Evolutionary conservation across 1,140 invertebrate genomes (phyloP).

Genomic region (Vanessa atalanta): DNA sequence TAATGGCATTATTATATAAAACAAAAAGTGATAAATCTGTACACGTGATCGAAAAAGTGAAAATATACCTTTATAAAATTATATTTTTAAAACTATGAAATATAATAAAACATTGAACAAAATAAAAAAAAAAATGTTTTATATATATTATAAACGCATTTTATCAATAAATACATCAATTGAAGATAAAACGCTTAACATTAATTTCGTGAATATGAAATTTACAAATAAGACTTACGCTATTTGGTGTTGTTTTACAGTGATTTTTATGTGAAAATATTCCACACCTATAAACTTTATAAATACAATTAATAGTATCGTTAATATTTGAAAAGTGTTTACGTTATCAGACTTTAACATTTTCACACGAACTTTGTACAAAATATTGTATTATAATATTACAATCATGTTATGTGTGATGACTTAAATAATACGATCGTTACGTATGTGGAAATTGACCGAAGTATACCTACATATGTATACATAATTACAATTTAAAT

Average conservation of each 20-base stretch:
- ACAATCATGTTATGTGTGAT: constrained; percentile 20
- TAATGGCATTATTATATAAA: background rate
- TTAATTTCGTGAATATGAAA: constrained; percentile 46
- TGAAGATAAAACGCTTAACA: constrained; percentile 19
- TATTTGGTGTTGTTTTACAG: constrained; percentile 77
- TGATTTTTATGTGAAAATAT: constrained; percentile 53
- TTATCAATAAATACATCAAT: constrained; percentile 17
- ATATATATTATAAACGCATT: background rate
- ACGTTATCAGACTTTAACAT: constrained; percentile 70
- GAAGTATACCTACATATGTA: constrained; percentile 42
- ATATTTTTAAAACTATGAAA: background rate
- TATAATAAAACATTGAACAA: background rate
- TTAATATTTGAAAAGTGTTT: constrained; percentile 53
- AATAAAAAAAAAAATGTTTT: background rate
- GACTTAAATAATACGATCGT: constrained; percentile 41
- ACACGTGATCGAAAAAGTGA: background rate
- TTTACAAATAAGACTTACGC: constrained; percentile 55
- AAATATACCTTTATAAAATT: background rate
- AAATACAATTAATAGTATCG: constrained; percentile 57
- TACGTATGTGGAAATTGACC: constrained; percentile 76
- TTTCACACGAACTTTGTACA: constrained; percentile 69
- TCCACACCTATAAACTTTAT: constrained; percentile 59
- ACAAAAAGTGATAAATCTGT: background rate
- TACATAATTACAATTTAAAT: constrained; percentile 31
- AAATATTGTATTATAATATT: constrained; percentile 55